Evolutionary conservation across 2,888 invertebrate genomes (phyloP).

Genomic region (Trypoxylon attenuatum): DNA sequence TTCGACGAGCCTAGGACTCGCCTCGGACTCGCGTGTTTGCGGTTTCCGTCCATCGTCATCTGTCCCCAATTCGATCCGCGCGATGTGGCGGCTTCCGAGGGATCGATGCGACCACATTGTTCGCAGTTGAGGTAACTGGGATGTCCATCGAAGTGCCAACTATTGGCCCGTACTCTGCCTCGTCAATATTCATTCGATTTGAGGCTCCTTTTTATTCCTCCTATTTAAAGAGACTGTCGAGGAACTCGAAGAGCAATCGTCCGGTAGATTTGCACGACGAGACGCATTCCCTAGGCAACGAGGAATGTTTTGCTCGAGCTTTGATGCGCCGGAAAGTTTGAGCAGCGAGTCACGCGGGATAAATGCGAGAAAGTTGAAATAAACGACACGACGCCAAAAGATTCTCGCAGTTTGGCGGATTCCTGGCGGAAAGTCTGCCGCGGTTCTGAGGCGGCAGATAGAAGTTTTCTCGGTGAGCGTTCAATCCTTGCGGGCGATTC

Average conservation of each 20-base stretch:
- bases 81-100: conserved; percentile 32
- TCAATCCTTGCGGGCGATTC: conserved; percentile 29
- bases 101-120: conserved; percentile 30
- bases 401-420: conserved; percentile 20
- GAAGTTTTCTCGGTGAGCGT: conserved; percentile 15
- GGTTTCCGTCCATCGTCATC: conserved; percentile 37
- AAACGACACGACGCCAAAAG: conserved; percentile 36
- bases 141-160: not conserved
- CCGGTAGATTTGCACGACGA: not conserved
- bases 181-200: not conserved
- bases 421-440: conserved; percentile 25
- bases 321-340: not conserved
- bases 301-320: not conserved
- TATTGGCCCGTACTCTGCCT: not conserved
- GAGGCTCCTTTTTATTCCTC: not conserved
- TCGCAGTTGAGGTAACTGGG: not conserved
- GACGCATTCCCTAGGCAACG: not conserved
- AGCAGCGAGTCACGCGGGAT: conserved; percentile 25
- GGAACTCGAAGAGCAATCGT: too few relatives aligned
- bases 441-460: not conserved
- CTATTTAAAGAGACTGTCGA: too few relatives aligned
- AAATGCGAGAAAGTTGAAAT: conserved; percentile 20
- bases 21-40: conserved; percentile 45
- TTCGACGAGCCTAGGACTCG: conserved; percentile 36
- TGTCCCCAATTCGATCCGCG: conserved; percentile 36